Percentiles rank a stretch among this genome's conserved stretches.
phyloP scores from a whole-genome alignment of 2,797 vertebrate species.

The Myiothlypis coronata region DNA sequence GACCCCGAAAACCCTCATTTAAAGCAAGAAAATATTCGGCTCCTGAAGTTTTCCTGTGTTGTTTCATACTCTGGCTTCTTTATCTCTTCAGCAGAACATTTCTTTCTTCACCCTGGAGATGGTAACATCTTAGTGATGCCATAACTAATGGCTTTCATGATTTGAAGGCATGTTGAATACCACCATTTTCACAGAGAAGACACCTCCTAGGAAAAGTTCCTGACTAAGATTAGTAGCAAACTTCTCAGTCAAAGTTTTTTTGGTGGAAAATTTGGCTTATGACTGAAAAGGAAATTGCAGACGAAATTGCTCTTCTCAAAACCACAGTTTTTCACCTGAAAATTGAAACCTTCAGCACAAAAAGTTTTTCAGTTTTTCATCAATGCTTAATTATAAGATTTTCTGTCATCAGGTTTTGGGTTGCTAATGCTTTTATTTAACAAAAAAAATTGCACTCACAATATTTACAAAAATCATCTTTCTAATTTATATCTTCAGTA shows the following conservation, averaged over 20 bases:
- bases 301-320: not conserved
- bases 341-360: not conserved
- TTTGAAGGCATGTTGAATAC: not conserved
- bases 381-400: not conserved
- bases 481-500: not conserved
- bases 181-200: not conserved
- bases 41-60: not conserved
- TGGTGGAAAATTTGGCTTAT: not conserved
- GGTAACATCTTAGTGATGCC: not conserved
- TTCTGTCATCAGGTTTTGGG: not conserved
- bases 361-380: not conserved
- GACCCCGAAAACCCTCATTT: not conserved
- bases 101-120: not conserved
- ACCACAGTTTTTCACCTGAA: not conserved
- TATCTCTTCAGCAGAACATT: not conserved
- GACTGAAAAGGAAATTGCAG: not conserved
- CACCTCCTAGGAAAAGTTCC: not conserved
- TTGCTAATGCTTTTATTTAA: not conserved
- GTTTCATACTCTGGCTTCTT: not conserved
- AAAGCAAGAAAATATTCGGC: not conserved
- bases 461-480: not conserved
- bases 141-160: not conserved
- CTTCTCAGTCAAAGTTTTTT: not conserved
- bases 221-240: not conserved
- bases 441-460: not conserved